phyloP scores from a whole-genome alignment of 2,113 vertebrate species.

The Pongo pygmaeus region DNA sequence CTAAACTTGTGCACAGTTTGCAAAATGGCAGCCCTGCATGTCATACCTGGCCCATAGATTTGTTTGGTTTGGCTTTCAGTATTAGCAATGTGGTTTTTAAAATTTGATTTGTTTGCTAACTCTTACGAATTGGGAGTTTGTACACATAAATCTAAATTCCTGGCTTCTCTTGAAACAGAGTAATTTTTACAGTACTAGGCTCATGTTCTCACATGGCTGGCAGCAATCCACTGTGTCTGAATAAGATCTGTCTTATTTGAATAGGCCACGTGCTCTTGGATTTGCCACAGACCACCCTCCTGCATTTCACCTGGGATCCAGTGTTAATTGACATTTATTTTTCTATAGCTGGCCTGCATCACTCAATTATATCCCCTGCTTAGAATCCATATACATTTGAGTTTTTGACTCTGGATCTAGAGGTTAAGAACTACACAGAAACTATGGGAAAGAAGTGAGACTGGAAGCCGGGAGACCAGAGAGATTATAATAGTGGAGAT shows the following conservation, averaged over 20 bases:
- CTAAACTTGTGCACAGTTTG: background rate
- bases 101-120: constrained; percentile 28
- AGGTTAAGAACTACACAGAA: constrained; percentile 5
- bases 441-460: background rate
- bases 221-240: background rate
- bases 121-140: constrained; percentile 36
- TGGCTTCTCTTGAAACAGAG: background rate
- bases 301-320: background rate
- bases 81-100: constrained; percentile 3
- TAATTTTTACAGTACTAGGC: background rate
- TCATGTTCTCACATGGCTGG: background rate
- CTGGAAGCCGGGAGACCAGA: background rate
- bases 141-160: constrained; percentile 17
- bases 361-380: background rate
- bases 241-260: background rate
- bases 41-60: background rate
- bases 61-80: constrained; percentile 37
- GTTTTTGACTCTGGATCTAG: background rate
- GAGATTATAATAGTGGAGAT: background rate
- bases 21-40: background rate
- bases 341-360: background rate
- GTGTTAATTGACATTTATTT: constrained; percentile 37
- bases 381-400: background rate
- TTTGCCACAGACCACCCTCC: background rate
- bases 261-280: background rate